Evolutionary conservation across 64 coral and sea anemone genomes (phyloP), one percentile per base, ranked within the genome.

Genomic region (Stichodactyla mertensii): DNA sequence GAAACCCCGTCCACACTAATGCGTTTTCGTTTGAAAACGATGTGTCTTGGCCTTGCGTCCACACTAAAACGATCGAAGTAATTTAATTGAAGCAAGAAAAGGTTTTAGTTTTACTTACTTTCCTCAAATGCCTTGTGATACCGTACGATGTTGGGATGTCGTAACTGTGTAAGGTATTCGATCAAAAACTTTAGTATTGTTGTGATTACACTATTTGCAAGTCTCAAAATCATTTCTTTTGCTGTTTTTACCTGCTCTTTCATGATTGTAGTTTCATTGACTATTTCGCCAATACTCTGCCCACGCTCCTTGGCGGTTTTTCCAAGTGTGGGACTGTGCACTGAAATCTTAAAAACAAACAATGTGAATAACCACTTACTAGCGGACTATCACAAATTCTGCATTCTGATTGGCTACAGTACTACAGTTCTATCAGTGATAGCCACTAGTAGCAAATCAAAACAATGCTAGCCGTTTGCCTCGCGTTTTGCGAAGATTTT

Each of bases 91-190:
- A 45, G 10, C 11, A 52, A 52, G 7, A 10, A 23, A 6, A 28
- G 31, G 18, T 54, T 54, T 20, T 15, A 52, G 12, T 16, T 9
- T 52, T 18, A 92, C 96, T 98, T 86, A 98, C 96, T 92, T 61
- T 98, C 92, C 87, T 92, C 89, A 92, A 98, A 98, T 18, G 96
- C 96, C 61, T 98, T 98, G 84, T 92, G 86, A 60, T 98, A 98
- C 61, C 88, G 87, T 20, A 98, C 96, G 10, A 98, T 92, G 78
- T 98, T 98, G 51, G 96, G 96, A 24, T 98, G 96, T 88, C 93
- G 92, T 62, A 98, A 87, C 95, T 98, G 87, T 56, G 78, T 74
- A 55, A 20, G 54, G 24, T n/a, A 69, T 20, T n/a, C 6, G 6
- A 69, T 23, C 19, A 69, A 22, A n/a, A 22, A 69, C 6, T 6